Evolutionary conservation across 2,888 invertebrate genomes (phyloP).

Genomic region (Iselma pallidipennis): DNA sequence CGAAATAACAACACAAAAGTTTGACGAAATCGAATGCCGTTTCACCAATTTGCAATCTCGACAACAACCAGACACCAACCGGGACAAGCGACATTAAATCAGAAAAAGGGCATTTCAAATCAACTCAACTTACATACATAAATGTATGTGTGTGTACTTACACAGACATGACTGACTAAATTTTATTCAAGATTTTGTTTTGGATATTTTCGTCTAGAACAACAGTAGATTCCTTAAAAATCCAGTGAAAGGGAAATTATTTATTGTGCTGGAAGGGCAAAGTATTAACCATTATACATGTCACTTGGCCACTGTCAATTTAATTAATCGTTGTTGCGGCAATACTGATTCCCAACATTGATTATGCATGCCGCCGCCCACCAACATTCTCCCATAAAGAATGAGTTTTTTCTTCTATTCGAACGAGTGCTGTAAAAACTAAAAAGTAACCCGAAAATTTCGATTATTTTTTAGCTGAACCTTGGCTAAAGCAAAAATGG

Average conservation of each 20-base stretch:
- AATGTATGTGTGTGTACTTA: neutral
- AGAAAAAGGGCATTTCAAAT: neutral
- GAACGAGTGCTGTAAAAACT: too few species aligned
- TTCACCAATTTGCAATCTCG: neutral
- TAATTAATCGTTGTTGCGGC: conserved; percentile 31
- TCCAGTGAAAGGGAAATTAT: too few species aligned
- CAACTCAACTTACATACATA: neutral
- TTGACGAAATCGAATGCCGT: neutral
- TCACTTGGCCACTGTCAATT: conserved; percentile 24
- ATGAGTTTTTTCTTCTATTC: conserved; percentile 19
- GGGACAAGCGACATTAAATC: neutral
- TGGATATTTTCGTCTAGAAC: neutral
- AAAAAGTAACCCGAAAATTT: too few species aligned
- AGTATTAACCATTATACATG: too few species aligned
- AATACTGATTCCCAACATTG: conserved; percentile 24
- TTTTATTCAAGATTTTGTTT: neutral
- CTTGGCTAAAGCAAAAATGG: too few species aligned
- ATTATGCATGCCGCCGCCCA: conserved; percentile 32
- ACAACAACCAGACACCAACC: neutral
- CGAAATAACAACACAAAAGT: neutral
- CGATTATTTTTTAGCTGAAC: too few species aligned
- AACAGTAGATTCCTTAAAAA: too few species aligned
- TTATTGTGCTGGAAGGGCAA: too few species aligned
- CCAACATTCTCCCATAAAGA: conserved; percentile 29
- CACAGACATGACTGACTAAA: neutral